phyloP scores from a whole-genome alignment of 1,140 invertebrate genomes.

The Cyrtorhinus lividipennis region DNA sequence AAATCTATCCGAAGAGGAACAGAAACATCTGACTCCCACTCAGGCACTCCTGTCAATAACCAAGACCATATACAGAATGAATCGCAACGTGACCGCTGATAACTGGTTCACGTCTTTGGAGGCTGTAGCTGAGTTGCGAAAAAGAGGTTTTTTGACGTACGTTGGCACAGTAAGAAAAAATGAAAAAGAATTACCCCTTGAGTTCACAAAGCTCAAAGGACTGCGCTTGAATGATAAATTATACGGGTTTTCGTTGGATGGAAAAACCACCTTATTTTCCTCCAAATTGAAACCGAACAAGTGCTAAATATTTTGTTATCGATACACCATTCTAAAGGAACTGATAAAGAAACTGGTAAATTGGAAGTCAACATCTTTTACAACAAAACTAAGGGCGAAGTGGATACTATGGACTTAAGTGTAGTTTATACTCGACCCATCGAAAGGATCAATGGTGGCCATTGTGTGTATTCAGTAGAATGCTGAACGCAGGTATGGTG shows the following conservation, averaged over 20 bases:
- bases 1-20: neutral
- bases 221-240: neutral
- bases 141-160: slow-evolving; percentile 25
- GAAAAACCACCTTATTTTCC: neutral
- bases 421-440: neutral
- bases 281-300: neutral
- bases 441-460: neutral
- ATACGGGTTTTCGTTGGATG: neutral
- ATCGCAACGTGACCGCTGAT: slow-evolving; percentile 27
- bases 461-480: neutral
- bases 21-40: neutral
- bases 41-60: neutral
- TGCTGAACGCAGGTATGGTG: neutral
- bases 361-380: neutral
- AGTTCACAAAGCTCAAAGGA: neutral
- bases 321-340: neutral
- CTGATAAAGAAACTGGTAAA: neutral
- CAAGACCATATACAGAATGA: slow-evolving; percentile 24
- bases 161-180: slow-evolving; percentile 28
- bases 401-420: neutral
- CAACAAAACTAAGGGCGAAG: neutral
- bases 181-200: slow-evolving; percentile 28
- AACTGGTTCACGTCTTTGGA: slow-evolving; percentile 28
- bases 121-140: slow-evolving; percentile 23
- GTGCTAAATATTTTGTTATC: neutral